phyloP scores from a whole-genome alignment of 2,797 vertebrate species.

The Sebastes kiyomatsui region DNA sequence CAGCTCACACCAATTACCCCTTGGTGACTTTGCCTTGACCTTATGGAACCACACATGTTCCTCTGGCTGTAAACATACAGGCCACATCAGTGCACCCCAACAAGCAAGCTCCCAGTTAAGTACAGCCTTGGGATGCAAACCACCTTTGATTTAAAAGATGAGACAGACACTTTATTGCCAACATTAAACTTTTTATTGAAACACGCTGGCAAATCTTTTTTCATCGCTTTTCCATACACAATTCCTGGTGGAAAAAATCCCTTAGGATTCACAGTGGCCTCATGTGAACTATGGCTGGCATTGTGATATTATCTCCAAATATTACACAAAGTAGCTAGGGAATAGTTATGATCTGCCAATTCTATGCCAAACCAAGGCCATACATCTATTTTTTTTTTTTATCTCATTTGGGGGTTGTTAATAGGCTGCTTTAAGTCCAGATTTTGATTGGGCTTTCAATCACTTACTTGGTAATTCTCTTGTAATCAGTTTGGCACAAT shows the following conservation, averaged over 20 bases:
- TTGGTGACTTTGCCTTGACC: conserved; percentile 34
- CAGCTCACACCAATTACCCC: conserved; percentile 20
- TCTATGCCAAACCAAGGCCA: not conserved
- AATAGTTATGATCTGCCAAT: conserved; percentile 2
- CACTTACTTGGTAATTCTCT: not conserved
- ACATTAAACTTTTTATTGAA: conserved; percentile 31
- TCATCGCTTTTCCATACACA: not conserved
- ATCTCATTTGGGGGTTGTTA: not conserved
- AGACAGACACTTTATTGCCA: conserved; percentile 26
- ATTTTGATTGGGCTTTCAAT: not conserved
- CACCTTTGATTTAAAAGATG: conserved; percentile 29
- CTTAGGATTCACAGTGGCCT: conserved; percentile 14
- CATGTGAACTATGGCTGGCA: conserved; percentile 26
- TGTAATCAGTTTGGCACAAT: not conserved
- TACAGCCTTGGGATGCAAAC: conserved; percentile 31
- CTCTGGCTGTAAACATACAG: conserved; percentile 17
- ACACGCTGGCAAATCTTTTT: conserved; percentile 8
- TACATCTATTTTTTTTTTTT: not conserved
- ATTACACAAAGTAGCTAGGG: not conserved
- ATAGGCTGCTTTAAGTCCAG: not conserved
- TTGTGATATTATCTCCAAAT: not conserved
- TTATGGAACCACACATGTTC: conserved; percentile 11
- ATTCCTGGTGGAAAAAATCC: not conserved
- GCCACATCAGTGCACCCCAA: conserved; percentile 18
- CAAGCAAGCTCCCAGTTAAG: conserved; percentile 43